Conservation (phyloP, 2,888 invertebrate genomes). For the Aethes cnicana region DNA sequence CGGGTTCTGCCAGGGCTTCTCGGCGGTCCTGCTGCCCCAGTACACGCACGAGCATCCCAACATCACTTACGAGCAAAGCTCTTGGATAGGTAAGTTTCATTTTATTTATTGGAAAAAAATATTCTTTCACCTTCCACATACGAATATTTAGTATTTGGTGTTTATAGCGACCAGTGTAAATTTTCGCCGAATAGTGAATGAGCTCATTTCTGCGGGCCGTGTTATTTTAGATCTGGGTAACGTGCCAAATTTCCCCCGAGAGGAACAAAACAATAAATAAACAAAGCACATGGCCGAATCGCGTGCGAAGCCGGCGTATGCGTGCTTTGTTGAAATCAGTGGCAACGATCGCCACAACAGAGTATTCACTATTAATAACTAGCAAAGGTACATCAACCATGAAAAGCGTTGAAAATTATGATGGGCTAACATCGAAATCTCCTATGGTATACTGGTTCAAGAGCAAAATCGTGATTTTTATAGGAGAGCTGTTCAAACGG, state of each 20-base stretch:
- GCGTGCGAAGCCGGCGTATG: constrained; percentile 5
- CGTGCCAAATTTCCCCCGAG: constrained; percentile 26
- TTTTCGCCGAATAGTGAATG: constrained; percentile 10
- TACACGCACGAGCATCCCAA: constrained; percentile 78
- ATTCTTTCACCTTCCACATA: no score
- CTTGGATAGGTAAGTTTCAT: constrained; percentile 85
- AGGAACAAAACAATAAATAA: constrained; percentile 10
- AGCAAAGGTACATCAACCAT: constrained; percentile 1
- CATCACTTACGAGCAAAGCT: constrained; percentile 84
- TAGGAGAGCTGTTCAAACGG: no score
- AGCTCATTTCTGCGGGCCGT: constrained; percentile 10
- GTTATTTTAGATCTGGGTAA: constrained; percentile 14
- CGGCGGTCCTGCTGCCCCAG: constrained; percentile 88
- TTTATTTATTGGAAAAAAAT: background rate
- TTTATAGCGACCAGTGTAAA: no score
- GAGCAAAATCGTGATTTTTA: no score
- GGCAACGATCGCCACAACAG: constrained; percentile 1
- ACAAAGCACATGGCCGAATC: constrained; percentile 6
- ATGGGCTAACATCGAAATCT: no score
- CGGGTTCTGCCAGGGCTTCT: constrained; percentile 89
- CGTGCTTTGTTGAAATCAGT: no score
- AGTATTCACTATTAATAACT: constrained; percentile 3
- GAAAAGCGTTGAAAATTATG: background rate
- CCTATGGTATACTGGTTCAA: no score
- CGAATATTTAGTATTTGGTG: no score